phyloP scores from a whole-genome alignment of 23 tunicate genomes.

The Trididemnum nubilum region DNA sequence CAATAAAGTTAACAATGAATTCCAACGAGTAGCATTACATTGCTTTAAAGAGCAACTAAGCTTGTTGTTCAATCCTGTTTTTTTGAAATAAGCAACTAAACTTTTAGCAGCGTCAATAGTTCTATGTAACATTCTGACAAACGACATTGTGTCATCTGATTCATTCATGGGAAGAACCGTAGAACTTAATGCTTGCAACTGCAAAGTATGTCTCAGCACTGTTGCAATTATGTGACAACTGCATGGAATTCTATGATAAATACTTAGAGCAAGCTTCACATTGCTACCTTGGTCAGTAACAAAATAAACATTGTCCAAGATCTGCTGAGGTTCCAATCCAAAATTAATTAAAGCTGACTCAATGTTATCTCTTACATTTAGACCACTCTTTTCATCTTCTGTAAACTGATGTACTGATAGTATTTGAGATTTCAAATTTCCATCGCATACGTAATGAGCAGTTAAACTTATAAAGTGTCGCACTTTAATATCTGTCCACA shows the following conservation, averaged over 20 bases:
- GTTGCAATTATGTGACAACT: not conserved
- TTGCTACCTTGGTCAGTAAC: not conserved
- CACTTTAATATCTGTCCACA: not conserved
- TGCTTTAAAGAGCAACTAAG: not conserved
- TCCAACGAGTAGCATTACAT: not conserved
- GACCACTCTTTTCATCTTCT: not conserved
- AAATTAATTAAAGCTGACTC: not conserved
- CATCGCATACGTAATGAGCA: not conserved
- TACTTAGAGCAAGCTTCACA: not conserved
- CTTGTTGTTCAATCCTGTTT: not conserved
- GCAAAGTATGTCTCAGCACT: not conserved
- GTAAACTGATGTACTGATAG: not conserved
- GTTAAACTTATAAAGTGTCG: not conserved
- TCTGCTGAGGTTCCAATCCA: not conserved
- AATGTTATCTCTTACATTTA: not conserved
- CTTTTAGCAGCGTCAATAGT: not conserved
- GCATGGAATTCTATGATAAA: not conserved
- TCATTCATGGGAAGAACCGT: not conserved
- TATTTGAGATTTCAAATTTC: not conserved
- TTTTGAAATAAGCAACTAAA: not conserved
- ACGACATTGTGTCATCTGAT: not conserved
- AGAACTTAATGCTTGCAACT: not conserved
- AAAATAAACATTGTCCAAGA: too few relatives aligned
- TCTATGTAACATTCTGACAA: not conserved
- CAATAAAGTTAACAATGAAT: not conserved